Evolutionary conservation across 2,888 invertebrate genomes (phyloP), one percentile per base, ranked within the genome.

Genomic region (Trypoxylon attenuatum): DNA sequence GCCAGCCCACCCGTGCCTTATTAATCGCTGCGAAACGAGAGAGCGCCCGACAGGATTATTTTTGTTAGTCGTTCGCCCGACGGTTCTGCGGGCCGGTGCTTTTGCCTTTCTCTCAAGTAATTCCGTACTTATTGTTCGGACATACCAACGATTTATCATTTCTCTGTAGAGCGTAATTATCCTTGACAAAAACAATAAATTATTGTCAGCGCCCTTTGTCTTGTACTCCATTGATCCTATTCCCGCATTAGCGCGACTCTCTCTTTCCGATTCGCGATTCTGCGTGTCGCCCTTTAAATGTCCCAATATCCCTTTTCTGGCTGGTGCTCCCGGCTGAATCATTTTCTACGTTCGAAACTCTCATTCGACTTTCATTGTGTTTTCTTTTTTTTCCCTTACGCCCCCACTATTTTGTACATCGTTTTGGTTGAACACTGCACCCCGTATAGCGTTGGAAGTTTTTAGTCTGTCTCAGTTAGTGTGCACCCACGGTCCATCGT

Each of bases 121-220:
- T 76, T 83, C 82, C 80, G 83, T 82, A 81, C 80, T 82, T 81
- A 82, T 78, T 79, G 77, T 82, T 76, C 81, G 83, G 82, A 81
- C 62, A 73, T 63, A 66, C 75, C 76, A 78, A 75, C 80, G 76
- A 82, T 81, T 68, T 74, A 80, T 80, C 70, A 78, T 80, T 77
- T 81, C 72, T 80, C 78, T 83, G 82, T 82, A 82, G 81, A 79
- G 67, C 78, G 77, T 81, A 76, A 73, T 71, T 76, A 78, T 65
- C 77, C 78, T 79, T 79, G 71, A 76, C 74, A n/a, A n/a, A n/a
- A 81, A 69, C 73, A 82, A 85, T 85, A 85, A 85, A 85, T 85
- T 85, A 87, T 87, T 86, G 83, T 87, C 76, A 67, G 60, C 62
- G 67, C 59, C 58, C 51, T 69, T 67, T 74, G 62, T 55, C 66